phyloP scores from a whole-genome alignment of 1,140 invertebrate genomes.

The Mya arenaria region DNA sequence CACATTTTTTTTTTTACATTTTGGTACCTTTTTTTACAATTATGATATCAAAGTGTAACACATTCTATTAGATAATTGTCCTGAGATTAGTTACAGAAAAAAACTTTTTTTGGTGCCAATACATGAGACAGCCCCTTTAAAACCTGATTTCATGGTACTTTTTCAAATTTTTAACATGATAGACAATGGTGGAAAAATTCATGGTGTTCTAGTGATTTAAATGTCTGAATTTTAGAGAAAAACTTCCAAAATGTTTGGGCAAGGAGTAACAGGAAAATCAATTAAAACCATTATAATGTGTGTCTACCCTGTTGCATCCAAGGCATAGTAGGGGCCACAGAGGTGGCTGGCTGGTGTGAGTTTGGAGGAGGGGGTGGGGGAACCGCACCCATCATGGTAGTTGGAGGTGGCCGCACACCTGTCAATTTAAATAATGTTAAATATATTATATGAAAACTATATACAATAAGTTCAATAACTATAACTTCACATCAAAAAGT shows the following conservation, averaged over 20 bases:
- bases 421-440: too few relatives aligned
- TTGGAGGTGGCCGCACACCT: conserved; percentile 74
- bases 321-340: conserved; percentile 71
- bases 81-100: too few relatives aligned
- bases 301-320: conserved; percentile 66
- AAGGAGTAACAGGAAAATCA: not conserved
- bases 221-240: not conserved
- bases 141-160: too few relatives aligned
- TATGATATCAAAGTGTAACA: too few relatives aligned
- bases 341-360: conserved; percentile 56
- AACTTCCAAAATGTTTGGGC: not conserved
- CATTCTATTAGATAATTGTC: too few relatives aligned
- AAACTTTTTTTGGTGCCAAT: too few relatives aligned
- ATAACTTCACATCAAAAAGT: not conserved
- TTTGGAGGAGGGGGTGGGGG: conserved; percentile 76
- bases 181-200: not conserved
- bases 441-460: too few relatives aligned
- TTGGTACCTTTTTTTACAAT: too few relatives aligned
- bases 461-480: not conserved
- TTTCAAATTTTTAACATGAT: not conserved
- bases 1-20: too few relatives aligned
- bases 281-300: not conserved
- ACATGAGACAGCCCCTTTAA: too few relatives aligned
- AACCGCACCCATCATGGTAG: conserved; percentile 65
- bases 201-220: not conserved